A percentile compares a stretch with the other conserved stretches of the same genome.
Conservation (phyloP, 2,113 vertebrate species). For the Rana temporaria region DNA sequence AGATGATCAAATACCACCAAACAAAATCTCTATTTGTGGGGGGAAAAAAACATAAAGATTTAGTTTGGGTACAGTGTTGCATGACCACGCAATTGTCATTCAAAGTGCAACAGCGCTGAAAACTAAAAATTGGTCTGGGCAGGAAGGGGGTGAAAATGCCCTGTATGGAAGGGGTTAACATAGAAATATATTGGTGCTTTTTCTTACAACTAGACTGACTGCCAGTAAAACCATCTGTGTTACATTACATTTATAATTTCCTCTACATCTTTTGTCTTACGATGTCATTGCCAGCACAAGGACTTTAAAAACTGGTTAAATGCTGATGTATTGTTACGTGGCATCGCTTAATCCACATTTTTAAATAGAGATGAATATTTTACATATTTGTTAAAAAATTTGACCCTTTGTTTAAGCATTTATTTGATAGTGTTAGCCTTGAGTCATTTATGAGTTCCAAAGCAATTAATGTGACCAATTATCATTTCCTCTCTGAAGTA, state of each 20-base stretch:
- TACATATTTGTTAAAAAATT: conserved; percentile 38
- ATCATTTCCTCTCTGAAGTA: conserved; percentile 40
- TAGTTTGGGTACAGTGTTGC: no score
- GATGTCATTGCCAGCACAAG: neutral
- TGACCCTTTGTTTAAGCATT: conserved; percentile 39
- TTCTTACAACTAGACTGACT: no score
- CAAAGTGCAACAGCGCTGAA: no score
- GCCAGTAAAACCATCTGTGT: neutral
- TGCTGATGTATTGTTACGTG: neutral
- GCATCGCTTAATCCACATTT: conserved; percentile 16
- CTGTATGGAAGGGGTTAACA: no score
- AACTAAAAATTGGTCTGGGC: no score
- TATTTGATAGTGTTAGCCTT: conserved; percentile 45
- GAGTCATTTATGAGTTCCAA: conserved; percentile 42
- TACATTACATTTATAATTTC: neutral
- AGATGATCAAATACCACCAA: no score
- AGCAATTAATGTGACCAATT: conserved; percentile 53
- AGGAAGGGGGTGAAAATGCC: no score
- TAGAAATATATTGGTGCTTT: no score
- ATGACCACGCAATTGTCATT: no score
- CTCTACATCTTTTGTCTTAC: neutral
- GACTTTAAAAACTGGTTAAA: conserved; percentile 18
- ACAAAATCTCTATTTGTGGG: no score
- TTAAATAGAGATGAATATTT: conserved; percentile 29
- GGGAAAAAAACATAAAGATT: no score